Percentiles rank a stretch among this genome's conserved stretches.
Conservation (phyloP, 2,113 vertebrate genomes). For the Accipiter cooperii region DNA sequence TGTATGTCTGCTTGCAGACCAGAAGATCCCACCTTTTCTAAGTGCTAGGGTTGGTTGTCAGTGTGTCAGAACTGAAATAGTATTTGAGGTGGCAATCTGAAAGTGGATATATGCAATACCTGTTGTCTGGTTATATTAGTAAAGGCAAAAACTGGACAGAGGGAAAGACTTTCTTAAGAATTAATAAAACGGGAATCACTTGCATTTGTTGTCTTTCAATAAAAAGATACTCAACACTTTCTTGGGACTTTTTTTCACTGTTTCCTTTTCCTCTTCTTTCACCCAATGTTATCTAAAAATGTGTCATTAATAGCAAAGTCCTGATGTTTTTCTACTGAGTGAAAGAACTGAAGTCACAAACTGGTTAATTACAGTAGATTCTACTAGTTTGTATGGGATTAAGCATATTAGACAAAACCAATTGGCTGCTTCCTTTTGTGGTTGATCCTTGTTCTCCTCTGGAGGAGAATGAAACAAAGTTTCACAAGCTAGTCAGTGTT, state of each 20-base stretch:
- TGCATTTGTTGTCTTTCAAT: background rate
- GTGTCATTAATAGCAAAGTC: background rate
- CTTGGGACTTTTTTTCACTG: background rate
- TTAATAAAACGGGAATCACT: background rate
- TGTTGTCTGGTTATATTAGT: background rate
- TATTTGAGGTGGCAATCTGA: background rate
- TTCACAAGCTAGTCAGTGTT: background rate
- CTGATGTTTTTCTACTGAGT: background rate
- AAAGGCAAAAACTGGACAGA: background rate
- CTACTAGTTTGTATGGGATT: background rate
- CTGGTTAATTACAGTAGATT: background rate
- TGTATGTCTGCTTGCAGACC: background rate
- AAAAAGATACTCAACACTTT: background rate
- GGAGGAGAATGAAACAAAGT: background rate
- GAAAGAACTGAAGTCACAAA: background rate
- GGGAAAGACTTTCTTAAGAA: background rate
- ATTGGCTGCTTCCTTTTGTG: slow-evolving; percentile 6
- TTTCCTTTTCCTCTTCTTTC: background rate
- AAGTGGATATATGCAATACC: background rate
- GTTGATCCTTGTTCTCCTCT: background rate
- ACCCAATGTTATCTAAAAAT: background rate
- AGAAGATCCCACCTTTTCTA: background rate
- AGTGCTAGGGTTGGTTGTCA: background rate
- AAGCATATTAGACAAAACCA: background rate
- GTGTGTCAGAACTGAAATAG: background rate